These are phyloP conservation scores for Nesospiza acunhae DNA, from an alignment of 2,113 vertebrate genomes.

Conservation along the genomic window DNA sequence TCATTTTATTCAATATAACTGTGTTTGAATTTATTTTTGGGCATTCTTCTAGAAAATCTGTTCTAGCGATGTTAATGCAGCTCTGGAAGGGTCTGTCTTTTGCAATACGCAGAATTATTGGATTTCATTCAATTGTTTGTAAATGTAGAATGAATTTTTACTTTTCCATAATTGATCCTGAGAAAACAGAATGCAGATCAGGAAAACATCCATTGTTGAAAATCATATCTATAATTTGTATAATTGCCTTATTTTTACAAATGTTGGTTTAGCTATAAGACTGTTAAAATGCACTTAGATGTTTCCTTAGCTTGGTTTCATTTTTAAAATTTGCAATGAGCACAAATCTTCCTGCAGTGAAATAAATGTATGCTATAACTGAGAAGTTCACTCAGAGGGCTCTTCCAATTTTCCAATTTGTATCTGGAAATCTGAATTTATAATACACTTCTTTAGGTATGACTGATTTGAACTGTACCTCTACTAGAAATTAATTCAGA, in stretches of 20 bases:
- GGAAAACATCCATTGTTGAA: background rate
- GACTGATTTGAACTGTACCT: background rate
- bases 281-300: background rate
- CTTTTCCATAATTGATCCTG: background rate
- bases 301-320: background rate
- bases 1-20: background rate
- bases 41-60: background rate
- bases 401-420: conserved; percentile 1
- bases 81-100: background rate
- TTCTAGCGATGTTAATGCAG: background rate
- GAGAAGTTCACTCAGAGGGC: background rate
- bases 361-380: rapidly evolving
- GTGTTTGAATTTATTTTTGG: background rate
- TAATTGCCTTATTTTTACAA: background rate
- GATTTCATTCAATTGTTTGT: background rate
- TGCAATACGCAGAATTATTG: background rate
- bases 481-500: background rate
- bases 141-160: background rate
- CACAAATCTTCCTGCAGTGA: background rate
- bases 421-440: conserved; percentile 26
- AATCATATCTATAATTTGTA: background rate
- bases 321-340: background rate
- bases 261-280: background rate
- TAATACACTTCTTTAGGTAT: background rate
- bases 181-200: background rate